Percentiles rank a stretch among this genome's conserved stretches.
These are phyloP conservation scores for Dryadula phaetusa DNA, from an alignment of 2,888 invertebrate species.

Conservation along the genomic window DNA sequence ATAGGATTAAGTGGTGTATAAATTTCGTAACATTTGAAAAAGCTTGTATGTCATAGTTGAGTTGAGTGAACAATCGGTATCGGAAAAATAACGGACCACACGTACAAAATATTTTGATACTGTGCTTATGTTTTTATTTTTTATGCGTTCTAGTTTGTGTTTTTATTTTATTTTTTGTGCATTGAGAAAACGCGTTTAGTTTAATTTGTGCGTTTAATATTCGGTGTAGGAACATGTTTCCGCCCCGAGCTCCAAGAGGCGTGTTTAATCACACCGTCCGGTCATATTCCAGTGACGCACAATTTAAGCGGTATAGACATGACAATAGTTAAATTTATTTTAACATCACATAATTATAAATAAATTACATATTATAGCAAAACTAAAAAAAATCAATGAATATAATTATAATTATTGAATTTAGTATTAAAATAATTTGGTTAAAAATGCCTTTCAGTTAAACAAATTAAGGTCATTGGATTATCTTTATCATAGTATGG, in stretches of 20 bases:
- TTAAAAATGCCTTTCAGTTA: too few species aligned
- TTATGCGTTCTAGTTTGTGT: not conserved
- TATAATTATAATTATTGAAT: too few species aligned
- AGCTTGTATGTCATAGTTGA: not conserved
- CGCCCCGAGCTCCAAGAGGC: conserved; percentile 60
- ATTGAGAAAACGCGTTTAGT: conserved; percentile 10
- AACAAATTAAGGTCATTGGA: too few species aligned
- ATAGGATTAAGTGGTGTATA: not conserved
- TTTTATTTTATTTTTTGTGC: conserved; percentile 10
- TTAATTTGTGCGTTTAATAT: conserved; percentile 16
- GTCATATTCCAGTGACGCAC: conserved; percentile 49
- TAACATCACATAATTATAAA: too few species aligned
- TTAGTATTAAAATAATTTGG: too few species aligned
- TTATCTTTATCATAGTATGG: too few species aligned
- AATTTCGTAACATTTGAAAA: not conserved
- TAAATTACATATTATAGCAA: too few species aligned
- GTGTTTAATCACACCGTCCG: conserved; percentile 74
- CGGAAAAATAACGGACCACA: not conserved
- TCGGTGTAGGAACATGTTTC: conserved; percentile 44
- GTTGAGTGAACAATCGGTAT: not conserved
- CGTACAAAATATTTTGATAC: not conserved
- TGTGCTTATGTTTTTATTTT: not conserved
- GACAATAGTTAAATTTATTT: conserved; percentile 32
- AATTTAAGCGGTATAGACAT: conserved; percentile 44
- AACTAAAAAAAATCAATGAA: too few species aligned